Percentiles rank a stretch among this genome's conserved stretches.
phyloP scores from a whole-genome alignment of 2,888 invertebrate species.

The Drosophila neutralis region DNA sequence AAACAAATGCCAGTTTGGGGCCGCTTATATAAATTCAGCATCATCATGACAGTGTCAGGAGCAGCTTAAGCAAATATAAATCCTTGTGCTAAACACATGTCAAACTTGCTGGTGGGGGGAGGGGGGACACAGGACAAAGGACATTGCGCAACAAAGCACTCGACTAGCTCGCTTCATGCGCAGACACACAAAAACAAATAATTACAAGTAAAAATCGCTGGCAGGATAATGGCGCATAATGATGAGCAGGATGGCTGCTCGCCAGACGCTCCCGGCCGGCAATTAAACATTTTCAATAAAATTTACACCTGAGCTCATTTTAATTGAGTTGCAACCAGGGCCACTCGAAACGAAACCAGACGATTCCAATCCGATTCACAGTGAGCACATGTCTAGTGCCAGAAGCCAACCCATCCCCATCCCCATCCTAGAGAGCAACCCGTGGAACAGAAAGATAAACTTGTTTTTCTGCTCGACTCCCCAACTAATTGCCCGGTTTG shows the following conservation, averaged over 20 bases:
- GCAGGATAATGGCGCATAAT: slow-evolving; percentile 74
- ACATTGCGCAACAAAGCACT: slow-evolving; percentile 70
- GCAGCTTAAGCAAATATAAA: slow-evolving; percentile 77
- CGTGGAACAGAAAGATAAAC: slow-evolving; percentile 62
- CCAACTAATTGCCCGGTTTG: slow-evolving; percentile 79
- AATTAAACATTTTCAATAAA: slow-evolving; percentile 84
- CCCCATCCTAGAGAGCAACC: not conserved
- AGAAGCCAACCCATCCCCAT: slow-evolving; percentile 13
- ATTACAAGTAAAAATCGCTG: slow-evolving; percentile 79
- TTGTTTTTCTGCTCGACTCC: slow-evolving; percentile 58
- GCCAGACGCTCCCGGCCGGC: slow-evolving; percentile 73
- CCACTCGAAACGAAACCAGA: slow-evolving; percentile 58
- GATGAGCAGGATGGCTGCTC: slow-evolving; percentile 53
- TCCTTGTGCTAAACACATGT: slow-evolving; percentile 65
- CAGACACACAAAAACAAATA: slow-evolving; percentile 79
- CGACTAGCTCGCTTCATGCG: slow-evolving; percentile 61
- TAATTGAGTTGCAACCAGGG: slow-evolving; percentile 80
- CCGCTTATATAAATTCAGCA: slow-evolving; percentile 68
- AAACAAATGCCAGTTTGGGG: slow-evolving; percentile 21
- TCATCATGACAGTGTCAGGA: slow-evolving; percentile 75
- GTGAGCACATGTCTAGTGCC: slow-evolving; percentile 52
- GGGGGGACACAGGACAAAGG: slow-evolving; percentile 60
- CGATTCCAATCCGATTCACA: slow-evolving; percentile 33
- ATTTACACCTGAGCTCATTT: slow-evolving; percentile 85
- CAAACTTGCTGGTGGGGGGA: slow-evolving; percentile 15